Evolutionary conservation across 2,888 invertebrate species (phyloP), one percentile per base, ranked within the genome.

Genomic region (Artemia sinica): DNA sequence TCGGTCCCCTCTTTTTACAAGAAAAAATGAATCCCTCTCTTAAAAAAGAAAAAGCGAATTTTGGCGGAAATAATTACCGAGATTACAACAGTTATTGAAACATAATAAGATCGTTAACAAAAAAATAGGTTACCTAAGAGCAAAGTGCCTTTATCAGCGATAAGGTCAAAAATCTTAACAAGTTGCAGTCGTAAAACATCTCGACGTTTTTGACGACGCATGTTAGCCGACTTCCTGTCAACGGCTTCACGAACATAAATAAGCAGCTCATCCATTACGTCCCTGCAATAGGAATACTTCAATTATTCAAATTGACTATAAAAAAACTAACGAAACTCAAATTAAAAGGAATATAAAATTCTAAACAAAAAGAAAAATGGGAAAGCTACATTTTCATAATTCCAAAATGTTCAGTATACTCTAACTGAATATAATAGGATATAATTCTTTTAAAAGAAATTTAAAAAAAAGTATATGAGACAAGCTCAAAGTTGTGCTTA

Each of bases 201-300:
- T 69, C 95, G 84, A 58, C 96, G 83, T 69, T 93, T 82, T 63
- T 95, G 82, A 63, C 97, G 81, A 69, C 96, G 83, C 83, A 96
- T 89, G 77, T 96, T 98, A 77, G 97, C 97, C 79, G 96, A 95
- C 77, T 96, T 97, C 67, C 92, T 84, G 77, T 98, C 97, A 28
- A 94, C 89, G 0, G 96, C 94, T 78, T 99, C 98, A 18, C 95
- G 86, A 70, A 99, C 85, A 72, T 91, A 87, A 0, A 89, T 85
- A 9, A 90, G 85, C 69, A 98, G 78, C 79, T 98, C 98, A 75
- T 98, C 98, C 85, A 97, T 89, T 71, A 98, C 81, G 80, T 96
- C 95, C 77, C 95, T 95, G 76, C 12, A 75, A 72, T 73, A 65
- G 71, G 2, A 41, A 41, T 41, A 41, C 41, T 41, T 5, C 41